Evolutionary conservation across 2,888 invertebrate genomes (phyloP), one percentile per base, ranked within the genome.

Genomic region (Spialia ferax): DNA sequence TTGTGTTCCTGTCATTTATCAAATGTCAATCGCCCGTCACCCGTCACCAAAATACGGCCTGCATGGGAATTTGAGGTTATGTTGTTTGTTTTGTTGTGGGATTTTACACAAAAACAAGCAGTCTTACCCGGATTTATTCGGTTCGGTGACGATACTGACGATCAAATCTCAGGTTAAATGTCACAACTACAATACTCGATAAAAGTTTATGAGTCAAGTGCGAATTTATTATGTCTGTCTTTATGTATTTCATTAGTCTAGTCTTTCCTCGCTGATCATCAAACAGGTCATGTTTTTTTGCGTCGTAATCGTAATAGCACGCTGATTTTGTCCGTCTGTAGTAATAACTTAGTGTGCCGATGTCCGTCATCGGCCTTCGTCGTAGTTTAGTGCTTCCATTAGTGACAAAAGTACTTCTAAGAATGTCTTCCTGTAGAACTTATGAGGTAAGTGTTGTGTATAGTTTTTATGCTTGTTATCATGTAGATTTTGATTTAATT

Each of bases 401-500:
- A 82, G 81, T 77, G 72, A 74, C 70, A 80, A 86, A 76, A 78
- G 66, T 81, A 73, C 62, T 75, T 60, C 29, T 74, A 42, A 92
- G 84, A 72, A 93, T 93, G 93, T 82, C 80, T 73, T 85, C 89
- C 0, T 76, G 77, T 8, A 85, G 81, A 59, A 82, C 79, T 50
- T 93, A 93, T 68, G 92, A 92, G 88, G 93, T 93, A 82, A n/a
- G n/a, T n/a, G n/a, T n/a, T n/a, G n/a, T 48, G 68, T 69, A 52
- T 22, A 63, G 73, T 77, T 38, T 57, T 38, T 20, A 52, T 20
- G 20, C 20, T 15, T n/a, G 42, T 42, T 3, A 42, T 15, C 42
- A 42, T 15, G 42, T 42, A 42, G 32, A 10, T 10, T 32, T 29
- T 5, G 1, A 29, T 29, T 1, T 26, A 29, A 29, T n/a, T n/a